These are phyloP conservation scores for Thereva unica DNA, from an alignment of 2,888 invertebrate genomes.

Conservation along the genomic window DNA sequence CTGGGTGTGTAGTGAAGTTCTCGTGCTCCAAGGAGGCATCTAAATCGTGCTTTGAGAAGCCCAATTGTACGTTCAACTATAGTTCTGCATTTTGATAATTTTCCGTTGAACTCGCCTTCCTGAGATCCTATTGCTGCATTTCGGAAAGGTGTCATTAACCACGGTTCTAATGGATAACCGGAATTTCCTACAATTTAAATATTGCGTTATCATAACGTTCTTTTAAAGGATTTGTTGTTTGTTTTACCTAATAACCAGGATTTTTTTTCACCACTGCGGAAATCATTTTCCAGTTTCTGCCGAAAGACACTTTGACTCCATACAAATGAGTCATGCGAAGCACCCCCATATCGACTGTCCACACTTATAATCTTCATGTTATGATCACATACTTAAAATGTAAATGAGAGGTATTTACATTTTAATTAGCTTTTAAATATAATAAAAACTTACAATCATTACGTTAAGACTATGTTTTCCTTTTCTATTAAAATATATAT, in stretches of 20 bases:
- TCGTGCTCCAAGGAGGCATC: background rate
- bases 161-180: background rate
- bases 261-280: background rate
- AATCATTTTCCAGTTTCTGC: background rate
- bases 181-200: background rate
- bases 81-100: background rate
- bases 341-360: background rate
- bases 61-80: slow-evolving; percentile 2
- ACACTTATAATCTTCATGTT: background rate
- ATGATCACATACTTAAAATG: background rate
- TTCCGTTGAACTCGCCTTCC: background rate
- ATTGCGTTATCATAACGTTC: background rate
- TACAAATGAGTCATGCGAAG: background rate
- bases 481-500: background rate
- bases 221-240: background rate
- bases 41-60: slow-evolving; percentile 6
- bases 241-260: background rate
- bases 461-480: background rate
- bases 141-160: background rate
- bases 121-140: background rate
- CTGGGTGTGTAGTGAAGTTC: background rate
- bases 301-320: background rate
- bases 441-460: background rate
- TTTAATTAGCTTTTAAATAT: background rate
- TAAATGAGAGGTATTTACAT: background rate